Percentiles rank a stretch among this genome's conserved stretches.
phyloP scores from a whole-genome alignment of 1,140 invertebrate species.

The Neodiprion virginianus region DNA sequence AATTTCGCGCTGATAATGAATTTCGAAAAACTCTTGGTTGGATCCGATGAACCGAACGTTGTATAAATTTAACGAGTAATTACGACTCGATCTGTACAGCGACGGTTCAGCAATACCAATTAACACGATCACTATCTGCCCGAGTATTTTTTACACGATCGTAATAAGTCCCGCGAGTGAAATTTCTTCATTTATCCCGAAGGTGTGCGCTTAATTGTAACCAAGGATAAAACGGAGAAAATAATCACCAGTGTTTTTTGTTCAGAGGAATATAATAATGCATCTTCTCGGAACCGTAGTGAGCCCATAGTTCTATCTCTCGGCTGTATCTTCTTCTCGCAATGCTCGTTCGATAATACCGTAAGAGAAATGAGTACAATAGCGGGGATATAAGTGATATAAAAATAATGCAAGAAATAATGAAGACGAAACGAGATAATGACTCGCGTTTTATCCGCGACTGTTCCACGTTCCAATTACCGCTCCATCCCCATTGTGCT shows the following conservation, averaged over 20 bases:
- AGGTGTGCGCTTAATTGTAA: no score
- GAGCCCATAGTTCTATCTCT: not conserved
- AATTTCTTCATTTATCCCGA: no score
- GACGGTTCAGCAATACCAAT: no score
- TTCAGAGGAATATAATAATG: not conserved
- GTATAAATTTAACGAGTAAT: no score
- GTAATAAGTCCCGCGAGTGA: no score
- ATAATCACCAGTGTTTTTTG: not conserved
- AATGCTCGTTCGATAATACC: not conserved
- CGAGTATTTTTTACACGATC: no score
- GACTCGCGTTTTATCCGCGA: not conserved
- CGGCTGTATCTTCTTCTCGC: not conserved
- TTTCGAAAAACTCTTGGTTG: no score
- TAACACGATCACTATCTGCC: no score
- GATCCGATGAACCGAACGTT: no score
- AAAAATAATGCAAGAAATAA: not conserved
- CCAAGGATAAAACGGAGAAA: not conserved
- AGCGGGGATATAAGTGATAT: not conserved
- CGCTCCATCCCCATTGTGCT: not conserved
- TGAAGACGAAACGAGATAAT: not conserved
- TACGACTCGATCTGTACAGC: no score
- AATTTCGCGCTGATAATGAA: no score
- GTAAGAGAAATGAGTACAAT: not conserved
- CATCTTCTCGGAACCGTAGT: not conserved
- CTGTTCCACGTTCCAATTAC: conserved; percentile 2